Base-by-base conservation (phyloP, 2,797 vertebrate species). In the Micromesistius poutassou region DNA sequence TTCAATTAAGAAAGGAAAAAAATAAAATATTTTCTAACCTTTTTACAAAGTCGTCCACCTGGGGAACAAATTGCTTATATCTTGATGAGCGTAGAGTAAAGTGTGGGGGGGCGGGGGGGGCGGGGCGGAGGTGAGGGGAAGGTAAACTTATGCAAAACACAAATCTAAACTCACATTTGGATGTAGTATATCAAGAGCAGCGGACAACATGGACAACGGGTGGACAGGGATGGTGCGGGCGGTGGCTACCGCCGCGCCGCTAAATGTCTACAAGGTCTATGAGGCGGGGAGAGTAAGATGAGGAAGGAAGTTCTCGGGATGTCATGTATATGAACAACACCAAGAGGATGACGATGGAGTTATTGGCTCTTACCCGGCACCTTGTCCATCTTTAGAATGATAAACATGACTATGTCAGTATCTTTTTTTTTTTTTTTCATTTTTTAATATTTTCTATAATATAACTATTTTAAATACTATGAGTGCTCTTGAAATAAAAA, bases 41-140 rank as follows among this genome's bases (percentile, higher is more conserved):
- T 95, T 94, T 93, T 95, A 94, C 95, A 95, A 93, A 92, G 92
- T 94, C 95, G 93, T 93, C 94, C 94, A 86, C 94, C 50, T 82
- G 71, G 94, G 94, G 93, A 38, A 38, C 92, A 91, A 94, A 95
- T 93, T 95, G 95, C 93, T 94, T 95, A 92, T 94, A 93, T 94
- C 90, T 89, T 93, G 94, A 93, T 92, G 94, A 96, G 94, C 91
- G 93, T 94, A 94, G 92, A 87, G 90, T 89, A 19, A 22, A 55
- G 50, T 22, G 16, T 19, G 46, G 46, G 16, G 46, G 46, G 46
- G n/a, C n/a, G n/a, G 19, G 3, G 16, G 14, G 3, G 19, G 46
- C 1, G 16, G 50, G n/a, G n/a, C n/a, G n/a, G 50, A n/a, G 19
- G 72, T 35, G 73, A 42, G 9, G 75, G 74, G 93, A 92, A 87